Base-by-base conservation (phyloP, 2,113 vertebrate genomes). In the Hemichromis elongatus region DNA sequence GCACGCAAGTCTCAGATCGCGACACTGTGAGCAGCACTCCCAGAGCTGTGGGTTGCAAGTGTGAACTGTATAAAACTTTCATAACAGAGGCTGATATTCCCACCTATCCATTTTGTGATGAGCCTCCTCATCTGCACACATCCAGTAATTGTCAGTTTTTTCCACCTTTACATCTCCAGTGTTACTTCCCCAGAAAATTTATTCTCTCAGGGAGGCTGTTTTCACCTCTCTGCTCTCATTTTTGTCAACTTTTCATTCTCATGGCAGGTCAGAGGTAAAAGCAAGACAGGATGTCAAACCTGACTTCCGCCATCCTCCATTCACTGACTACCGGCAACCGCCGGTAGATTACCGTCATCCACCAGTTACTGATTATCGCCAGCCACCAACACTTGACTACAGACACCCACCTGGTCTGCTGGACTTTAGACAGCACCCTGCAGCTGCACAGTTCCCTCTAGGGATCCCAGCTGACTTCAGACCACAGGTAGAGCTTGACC, bases 241-340 rank as follows among this genome's bases (percentile, higher is more conserved):
- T 70, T 47, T 79, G 81, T 61, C 84, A 79, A 50, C 81, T 59
- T 84, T 88, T 92, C 45, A 88, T 92, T 96, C 95, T 82, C 75
- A 92, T 97, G 96, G 83, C 90, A 99, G 99, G 92, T 99, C 99
- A 82, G 99, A 99, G 97, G 99, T 99, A 11, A 99, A 99, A 96
- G 99, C 99, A 79, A 97, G 99, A 85, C 99, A 99, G 94, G 99
- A 99, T 52, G 99, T 99, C 92, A 99, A 99, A 93, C 99, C 99
- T 13, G 99, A 99, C 83, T 98, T 98, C 93, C 97, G 98, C 88
- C 99, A 99, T 81, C 97, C 98, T 90, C 97, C 98, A 0, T 99
- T 98, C 90, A 98, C 98, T 7, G 99, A 99, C 96, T 97, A 97
- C 95, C 96, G 98, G 90, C 98, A 99, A 89, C 98, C 99, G 24